Conservation (phyloP, 2,113 vertebrate genomes). For the Clarias macrocephalus region DNA sequence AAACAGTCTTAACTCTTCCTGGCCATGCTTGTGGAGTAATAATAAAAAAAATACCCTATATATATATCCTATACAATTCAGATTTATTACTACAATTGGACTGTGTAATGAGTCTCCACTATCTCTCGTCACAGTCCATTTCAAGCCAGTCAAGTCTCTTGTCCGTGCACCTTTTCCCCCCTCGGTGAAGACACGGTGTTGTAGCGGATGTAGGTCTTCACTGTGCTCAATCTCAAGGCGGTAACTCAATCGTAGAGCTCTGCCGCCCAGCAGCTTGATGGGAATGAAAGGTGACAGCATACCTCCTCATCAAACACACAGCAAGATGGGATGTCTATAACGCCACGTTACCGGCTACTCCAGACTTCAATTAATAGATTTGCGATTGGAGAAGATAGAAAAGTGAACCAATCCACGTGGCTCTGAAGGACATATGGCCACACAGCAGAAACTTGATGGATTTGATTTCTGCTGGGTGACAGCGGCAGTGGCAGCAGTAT, state of each 20-base stretch:
- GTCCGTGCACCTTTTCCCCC: not conserved
- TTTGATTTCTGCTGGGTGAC: slow-evolving; percentile 4
- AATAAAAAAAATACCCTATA: too few relatives aligned
- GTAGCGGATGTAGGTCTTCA: not conserved
- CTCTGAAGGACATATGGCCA: slow-evolving; percentile 25
- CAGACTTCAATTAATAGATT: not conserved
- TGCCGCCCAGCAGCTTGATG: slow-evolving; percentile 31
- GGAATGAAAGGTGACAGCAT: slow-evolving; percentile 35
- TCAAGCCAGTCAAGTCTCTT: slow-evolving; percentile 39
- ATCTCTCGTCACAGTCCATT: slow-evolving; percentile 30
- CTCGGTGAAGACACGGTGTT: slow-evolving; percentile 21
- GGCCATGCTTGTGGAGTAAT: not conserved
- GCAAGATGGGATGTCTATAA: slow-evolving; percentile 16
- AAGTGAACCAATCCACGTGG: not conserved
- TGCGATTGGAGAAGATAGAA: slow-evolving; percentile 19
- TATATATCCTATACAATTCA: not conserved
- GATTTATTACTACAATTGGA: not conserved
- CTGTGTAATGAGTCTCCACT: not conserved
- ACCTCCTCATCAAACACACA: slow-evolving; percentile 39
- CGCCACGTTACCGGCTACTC: slow-evolving; percentile 5
- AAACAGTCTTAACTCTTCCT: not conserved
- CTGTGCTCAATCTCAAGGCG: slow-evolving; percentile 25
- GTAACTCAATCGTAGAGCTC: slow-evolving; percentile 43
- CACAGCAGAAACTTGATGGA: slow-evolving; percentile 9
- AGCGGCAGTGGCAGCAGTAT: not conserved